These are phyloP conservation scores for Hippocampus mohnikei DNA, from an alignment of 2,113 vertebrate genomes.

Conservation along the genomic window DNA sequence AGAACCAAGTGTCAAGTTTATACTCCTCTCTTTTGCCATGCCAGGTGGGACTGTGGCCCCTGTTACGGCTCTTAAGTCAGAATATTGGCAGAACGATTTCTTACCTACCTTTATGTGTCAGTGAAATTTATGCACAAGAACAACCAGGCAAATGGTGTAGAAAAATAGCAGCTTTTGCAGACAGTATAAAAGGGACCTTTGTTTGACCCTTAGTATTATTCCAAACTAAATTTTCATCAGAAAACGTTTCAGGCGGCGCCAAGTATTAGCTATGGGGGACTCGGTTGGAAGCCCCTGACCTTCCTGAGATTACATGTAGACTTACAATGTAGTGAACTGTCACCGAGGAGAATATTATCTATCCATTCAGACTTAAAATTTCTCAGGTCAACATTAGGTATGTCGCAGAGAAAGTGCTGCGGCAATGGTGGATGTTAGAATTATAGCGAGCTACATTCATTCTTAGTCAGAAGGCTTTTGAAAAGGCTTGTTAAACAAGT, in stretches of 20 bases:
- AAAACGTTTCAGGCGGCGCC: conserved; percentile 8
- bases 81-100: neutral
- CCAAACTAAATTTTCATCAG: neutral
- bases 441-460: conserved; percentile 26
- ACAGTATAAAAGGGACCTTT: neutral
- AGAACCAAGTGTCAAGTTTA: neutral
- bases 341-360: conserved; percentile 56
- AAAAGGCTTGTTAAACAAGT: conserved; percentile 47
- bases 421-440: conserved; percentile 47
- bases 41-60: neutral
- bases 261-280: conserved; percentile 41
- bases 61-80: neutral
- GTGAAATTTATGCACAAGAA: neutral
- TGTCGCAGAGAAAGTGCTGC: conserved; percentile 43
- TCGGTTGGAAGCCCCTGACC: conserved; percentile 58
- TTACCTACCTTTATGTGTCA: neutral
- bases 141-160: neutral
- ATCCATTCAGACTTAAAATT: conserved; percentile 60
- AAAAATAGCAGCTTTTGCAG: neutral
- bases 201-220: neutral
- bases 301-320: conserved; percentile 63
- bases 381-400: conserved; percentile 58
- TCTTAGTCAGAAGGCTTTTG: conserved; percentile 53
- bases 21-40: neutral
- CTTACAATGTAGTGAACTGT: conserved; percentile 52